phyloP scores from a whole-genome alignment of 1,140 invertebrate species.

The Calephelis nemesis region DNA sequence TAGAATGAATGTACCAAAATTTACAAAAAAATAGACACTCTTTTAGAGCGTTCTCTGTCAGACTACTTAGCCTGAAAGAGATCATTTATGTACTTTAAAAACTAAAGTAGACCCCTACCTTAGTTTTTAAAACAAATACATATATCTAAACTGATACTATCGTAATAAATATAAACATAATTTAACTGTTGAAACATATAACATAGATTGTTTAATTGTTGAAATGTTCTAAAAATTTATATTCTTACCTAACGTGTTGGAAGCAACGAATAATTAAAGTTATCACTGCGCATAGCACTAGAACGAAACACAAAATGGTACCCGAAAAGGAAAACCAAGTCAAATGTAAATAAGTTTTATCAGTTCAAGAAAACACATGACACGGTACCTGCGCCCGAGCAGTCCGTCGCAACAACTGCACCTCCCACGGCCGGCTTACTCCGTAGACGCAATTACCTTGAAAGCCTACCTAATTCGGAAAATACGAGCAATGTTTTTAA shows the following conservation, averaged over 20 bases:
- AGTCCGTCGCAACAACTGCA: conserved; percentile 25
- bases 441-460: conserved; percentile 29
- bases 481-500: conserved; percentile 28
- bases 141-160: too few relatives aligned
- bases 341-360: conserved; percentile 32
- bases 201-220: too few relatives aligned
- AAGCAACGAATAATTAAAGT: neutral
- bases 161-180: too few relatives aligned
- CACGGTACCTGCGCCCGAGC: conserved; percentile 25
- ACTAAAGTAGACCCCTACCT: too few relatives aligned
- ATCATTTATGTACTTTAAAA: too few relatives aligned
- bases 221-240: too few relatives aligned
- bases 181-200: too few relatives aligned
- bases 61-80: too few relatives aligned
- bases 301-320: conserved; percentile 24
- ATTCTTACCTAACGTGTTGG: neutral
- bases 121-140: too few relatives aligned
- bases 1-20: too few relatives aligned
- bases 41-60: too few relatives aligned
- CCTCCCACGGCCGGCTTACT: conserved; percentile 21
- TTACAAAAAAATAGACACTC: too few relatives aligned
- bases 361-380: conserved; percentile 33
- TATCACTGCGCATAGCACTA: neutral
- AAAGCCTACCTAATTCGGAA: conserved; percentile 28
- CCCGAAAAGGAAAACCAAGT: conserved; percentile 25